Evolutionary conservation across 2,888 invertebrate species (phyloP).

Genomic region (Quadroppia sp.): DNA sequence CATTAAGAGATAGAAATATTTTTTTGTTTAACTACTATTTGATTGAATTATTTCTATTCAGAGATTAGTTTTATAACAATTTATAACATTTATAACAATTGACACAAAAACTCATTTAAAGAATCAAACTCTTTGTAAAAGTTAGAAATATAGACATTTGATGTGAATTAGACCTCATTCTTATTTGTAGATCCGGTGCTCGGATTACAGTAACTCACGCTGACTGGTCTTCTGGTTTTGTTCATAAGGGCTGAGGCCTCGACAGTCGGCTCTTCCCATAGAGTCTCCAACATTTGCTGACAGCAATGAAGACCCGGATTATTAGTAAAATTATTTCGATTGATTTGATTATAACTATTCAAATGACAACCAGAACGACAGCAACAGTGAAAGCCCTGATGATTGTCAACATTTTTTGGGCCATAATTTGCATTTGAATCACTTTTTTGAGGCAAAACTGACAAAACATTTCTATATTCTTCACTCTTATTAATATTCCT

Average conservation of each 20-base stretch:
- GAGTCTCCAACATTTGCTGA: conserved; percentile 37
- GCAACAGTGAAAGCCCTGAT: conserved; percentile 36
- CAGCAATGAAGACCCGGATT: conserved; percentile 29
- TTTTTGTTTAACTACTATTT: too few species aligned
- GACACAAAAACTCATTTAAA: background rate
- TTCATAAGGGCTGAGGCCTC: conserved; percentile 7
- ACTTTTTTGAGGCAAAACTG: background rate
- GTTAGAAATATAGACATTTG: conserved; percentile 3
- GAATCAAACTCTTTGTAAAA: background rate
- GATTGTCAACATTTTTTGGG: conserved; percentile 3
- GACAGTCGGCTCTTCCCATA: conserved; percentile 39
- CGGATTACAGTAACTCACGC: background rate
- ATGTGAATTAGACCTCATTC: conserved; percentile 20
- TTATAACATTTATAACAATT: too few species aligned
- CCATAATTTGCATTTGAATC: background rate
- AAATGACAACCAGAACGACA: conserved; percentile 39
- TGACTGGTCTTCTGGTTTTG: conserved; percentile 26
- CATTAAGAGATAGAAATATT: too few species aligned
- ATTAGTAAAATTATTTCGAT: background rate
- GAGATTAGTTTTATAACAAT: too few species aligned
- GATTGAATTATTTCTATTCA: too few species aligned
- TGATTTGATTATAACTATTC: conserved; percentile 10
- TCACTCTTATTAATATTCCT: background rate
- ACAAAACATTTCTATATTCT: background rate
- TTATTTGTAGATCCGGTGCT: background rate